Evolutionary conservation across 1,140 invertebrate genomes (phyloP).

Genomic region (Lasioglossum albipes): DNA sequence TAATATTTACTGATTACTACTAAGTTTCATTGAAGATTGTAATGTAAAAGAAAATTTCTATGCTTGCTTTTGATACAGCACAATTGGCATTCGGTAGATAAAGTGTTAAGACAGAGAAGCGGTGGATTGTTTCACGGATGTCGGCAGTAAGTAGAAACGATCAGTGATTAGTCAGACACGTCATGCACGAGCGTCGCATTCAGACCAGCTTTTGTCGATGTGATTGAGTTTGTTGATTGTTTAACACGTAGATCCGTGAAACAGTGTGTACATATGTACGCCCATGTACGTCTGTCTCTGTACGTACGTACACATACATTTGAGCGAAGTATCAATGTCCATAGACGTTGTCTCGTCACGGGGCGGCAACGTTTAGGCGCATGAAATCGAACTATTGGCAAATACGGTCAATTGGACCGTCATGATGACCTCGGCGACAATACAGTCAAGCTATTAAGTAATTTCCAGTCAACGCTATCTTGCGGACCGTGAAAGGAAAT

Average conservation of each 20-base stretch:
- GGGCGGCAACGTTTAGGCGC: constrained; percentile 3
- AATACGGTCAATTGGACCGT: constrained; percentile 65
- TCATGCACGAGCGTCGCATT: background rate
- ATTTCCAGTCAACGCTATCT: constrained; percentile 49
- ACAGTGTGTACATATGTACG: background rate
- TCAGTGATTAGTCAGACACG: background rate
- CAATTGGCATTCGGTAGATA: no score
- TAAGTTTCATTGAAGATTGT: no score
- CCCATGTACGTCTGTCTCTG: background rate
- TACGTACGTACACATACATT: background rate
- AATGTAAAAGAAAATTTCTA: no score
- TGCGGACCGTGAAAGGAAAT: background rate
- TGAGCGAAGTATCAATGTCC: background rate
- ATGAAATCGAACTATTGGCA: constrained; percentile 54
- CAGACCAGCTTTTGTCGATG: background rate
- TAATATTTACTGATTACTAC: no score
- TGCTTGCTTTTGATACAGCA: no score
- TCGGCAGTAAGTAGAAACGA: background rate
- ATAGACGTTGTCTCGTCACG: background rate
- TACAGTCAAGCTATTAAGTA: constrained; percentile 64
- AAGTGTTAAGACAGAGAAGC: no score
- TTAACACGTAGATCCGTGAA: background rate
- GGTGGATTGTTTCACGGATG: no score
- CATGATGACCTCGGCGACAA: constrained; percentile 64
- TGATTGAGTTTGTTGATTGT: background rate